Evolutionary conservation across 2,888 invertebrate genomes (phyloP).

Genomic region (Hirtodrosophila confusa): DNA sequence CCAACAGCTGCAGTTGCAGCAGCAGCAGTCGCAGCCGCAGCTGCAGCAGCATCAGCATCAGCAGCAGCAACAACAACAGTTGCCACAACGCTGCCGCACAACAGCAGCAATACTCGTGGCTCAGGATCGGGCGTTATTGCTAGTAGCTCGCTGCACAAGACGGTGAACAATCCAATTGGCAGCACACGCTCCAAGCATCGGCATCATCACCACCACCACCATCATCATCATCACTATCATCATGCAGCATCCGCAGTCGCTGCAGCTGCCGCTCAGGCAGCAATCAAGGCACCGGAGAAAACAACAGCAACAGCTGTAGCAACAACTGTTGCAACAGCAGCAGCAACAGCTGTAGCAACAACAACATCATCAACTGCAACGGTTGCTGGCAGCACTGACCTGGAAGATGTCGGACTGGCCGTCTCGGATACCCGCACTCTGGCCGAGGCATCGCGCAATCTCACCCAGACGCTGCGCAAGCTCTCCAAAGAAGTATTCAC

Average conservation of each 20-base stretch:
- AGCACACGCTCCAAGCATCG: conserved; percentile 78
- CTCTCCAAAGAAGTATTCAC: conserved; percentile 95
- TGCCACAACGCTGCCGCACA: neutral
- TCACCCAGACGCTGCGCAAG: conserved; percentile 95
- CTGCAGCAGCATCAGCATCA: conserved; percentile 7
- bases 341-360: conserved; percentile 8
- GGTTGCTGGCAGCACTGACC: conserved; percentile 39
- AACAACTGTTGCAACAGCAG: conserved; percentile 13
- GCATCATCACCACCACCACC: conserved; percentile 81
- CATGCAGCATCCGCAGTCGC: conserved; percentile 36
- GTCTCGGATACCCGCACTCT: conserved; percentile 89
- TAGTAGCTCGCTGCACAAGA: conserved; percentile 75
- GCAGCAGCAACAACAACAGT: conserved; percentile 16
- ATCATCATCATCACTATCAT: conserved; percentile 83
- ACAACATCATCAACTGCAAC: conserved; percentile 11
- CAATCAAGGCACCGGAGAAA: conserved; percentile 11
- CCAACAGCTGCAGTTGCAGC: conserved; percentile 1
- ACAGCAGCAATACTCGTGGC: neutral
- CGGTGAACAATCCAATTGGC: conserved; percentile 82
- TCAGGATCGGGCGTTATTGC: neutral
- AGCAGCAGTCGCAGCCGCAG: conserved; percentile 2
- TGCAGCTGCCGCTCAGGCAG: conserved; percentile 26
- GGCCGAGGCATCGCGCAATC: conserved; percentile 95
- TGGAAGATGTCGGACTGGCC: conserved; percentile 83
- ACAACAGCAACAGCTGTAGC: conserved; percentile 14